Evolutionary conservation across 37 sponge, comb jelly and placozoan species (phyloP).

Genomic region (Haliclona indistincta): DNA sequence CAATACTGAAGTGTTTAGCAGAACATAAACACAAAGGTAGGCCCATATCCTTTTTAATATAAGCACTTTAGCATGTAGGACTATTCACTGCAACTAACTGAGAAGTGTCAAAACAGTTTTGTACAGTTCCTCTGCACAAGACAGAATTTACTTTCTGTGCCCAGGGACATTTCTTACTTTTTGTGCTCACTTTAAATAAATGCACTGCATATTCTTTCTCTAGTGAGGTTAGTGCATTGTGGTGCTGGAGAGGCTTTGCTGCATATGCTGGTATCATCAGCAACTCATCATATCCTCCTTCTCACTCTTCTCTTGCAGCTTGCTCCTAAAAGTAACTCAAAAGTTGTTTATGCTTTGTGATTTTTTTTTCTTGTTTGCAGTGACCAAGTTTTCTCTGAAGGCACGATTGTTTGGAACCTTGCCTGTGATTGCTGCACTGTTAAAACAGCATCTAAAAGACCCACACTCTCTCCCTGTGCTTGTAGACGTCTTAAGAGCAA

Average conservation of each 20-base stretch:
- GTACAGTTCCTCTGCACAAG: too few relatives aligned
- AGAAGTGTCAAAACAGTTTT: too few relatives aligned
- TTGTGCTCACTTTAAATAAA: too few relatives aligned
- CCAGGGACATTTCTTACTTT: too few relatives aligned
- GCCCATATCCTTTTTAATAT: not conserved
- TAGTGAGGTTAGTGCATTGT: constrained; percentile 36
- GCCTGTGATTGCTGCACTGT: constrained; percentile 21
- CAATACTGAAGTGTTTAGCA: constrained; percentile 21
- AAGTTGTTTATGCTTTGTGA: not conserved
- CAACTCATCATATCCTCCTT: not conserved
- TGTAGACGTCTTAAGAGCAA: not conserved
- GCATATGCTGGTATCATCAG: not conserved
- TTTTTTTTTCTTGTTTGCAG: constrained; percentile 29
- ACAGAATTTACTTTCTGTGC: too few relatives aligned
- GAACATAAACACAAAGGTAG: constrained; percentile 44
- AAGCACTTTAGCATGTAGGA: not conserved
- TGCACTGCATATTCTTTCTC: too few relatives aligned
- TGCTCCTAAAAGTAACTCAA: constrained; percentile 51
- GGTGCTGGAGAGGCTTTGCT: constrained; percentile 23
- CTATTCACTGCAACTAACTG: not conserved
- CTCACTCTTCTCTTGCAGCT: constrained; percentile 55
- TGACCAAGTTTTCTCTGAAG: constrained; percentile 70
- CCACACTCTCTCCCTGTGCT: not conserved
- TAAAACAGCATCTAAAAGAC: constrained; percentile 22
- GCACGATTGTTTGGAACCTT: constrained; percentile 62